Evolutionary conservation across 2,888 invertebrate species (phyloP).

Genomic region (Caenorhabditis wallacei): DNA sequence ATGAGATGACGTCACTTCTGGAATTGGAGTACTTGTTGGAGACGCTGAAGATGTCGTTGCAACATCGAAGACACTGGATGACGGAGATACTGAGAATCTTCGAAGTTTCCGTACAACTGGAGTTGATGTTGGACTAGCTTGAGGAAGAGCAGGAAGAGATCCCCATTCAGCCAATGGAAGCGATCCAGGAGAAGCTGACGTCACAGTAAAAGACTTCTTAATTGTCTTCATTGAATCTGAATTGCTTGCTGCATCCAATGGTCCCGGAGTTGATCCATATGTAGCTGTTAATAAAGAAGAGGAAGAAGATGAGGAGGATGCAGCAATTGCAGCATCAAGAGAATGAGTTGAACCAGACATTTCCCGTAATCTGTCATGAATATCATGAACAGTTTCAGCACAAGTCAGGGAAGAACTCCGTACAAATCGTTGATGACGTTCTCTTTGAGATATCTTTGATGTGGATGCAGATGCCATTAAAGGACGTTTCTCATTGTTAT

Average conservation of each 20-base stretch:
- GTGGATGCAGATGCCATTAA: slow-evolving; percentile 33
- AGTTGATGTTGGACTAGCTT: slow-evolving; percentile 61
- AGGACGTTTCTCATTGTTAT: slow-evolving; percentile 52
- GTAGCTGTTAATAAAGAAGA: slow-evolving; percentile 12
- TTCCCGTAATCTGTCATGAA: slow-evolving; percentile 72
- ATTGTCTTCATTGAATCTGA: slow-evolving; percentile 72
- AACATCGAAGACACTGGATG: slow-evolving; percentile 72
- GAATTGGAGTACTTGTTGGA: slow-evolving; percentile 28
- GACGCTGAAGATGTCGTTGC: slow-evolving; percentile 43
- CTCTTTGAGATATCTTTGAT: slow-evolving; percentile 31
- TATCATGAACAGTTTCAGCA: slow-evolving; percentile 74
- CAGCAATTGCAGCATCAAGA: slow-evolving; percentile 64
- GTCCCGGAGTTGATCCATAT: slow-evolving; percentile 39
- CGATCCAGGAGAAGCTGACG: slow-evolving; percentile 20
- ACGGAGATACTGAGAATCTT: slow-evolving; percentile 77
- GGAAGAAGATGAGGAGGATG: slow-evolving; percentile 14
- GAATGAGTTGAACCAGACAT: slow-evolving; percentile 75
- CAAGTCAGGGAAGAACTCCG: slow-evolving; percentile 75
- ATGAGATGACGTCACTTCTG: slow-evolving; percentile 12
- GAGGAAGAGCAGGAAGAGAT: slow-evolving; percentile 70
- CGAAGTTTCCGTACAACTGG: slow-evolving; percentile 69
- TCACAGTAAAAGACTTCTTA: slow-evolving; percentile 63
- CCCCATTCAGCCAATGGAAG: slow-evolving; percentile 69
- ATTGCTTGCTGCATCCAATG: slow-evolving; percentile 67
- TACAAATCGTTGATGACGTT: slow-evolving; percentile 59